Evolutionary conservation across 1,140 invertebrate genomes (phyloP).

Genomic region (Drosophila equinoxialis): DNA sequence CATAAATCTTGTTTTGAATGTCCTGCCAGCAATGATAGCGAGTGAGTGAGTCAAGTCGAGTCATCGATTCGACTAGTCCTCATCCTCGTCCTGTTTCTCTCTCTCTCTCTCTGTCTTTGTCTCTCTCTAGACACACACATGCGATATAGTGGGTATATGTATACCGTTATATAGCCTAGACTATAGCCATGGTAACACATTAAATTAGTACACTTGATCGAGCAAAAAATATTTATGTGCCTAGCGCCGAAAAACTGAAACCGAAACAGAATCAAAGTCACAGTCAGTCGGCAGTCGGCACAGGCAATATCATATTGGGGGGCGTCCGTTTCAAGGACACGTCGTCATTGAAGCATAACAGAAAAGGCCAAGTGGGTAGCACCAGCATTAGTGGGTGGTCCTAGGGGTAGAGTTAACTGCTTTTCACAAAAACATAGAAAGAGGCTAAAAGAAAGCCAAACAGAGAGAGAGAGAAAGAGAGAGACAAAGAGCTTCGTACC

Average conservation of each 20-base stretch:
- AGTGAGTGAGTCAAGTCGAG: constrained; percentile 49
- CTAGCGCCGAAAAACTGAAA: constrained; percentile 33
- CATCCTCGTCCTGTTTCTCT: not conserved
- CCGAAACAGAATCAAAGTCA: constrained; percentile 28
- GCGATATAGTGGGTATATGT: not conserved
- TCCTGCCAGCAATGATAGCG: constrained; percentile 78
- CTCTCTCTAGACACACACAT: constrained; percentile 28
- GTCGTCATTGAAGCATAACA: constrained; percentile 50
- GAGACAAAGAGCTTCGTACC: constrained; percentile 55
- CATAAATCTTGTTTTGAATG: constrained; percentile 81
- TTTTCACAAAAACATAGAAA: constrained; percentile 1
- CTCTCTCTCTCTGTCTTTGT: not conserved
- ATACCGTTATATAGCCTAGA: constrained; percentile 23
- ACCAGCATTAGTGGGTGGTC: not conserved
- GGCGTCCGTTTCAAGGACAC: constrained; percentile 67
- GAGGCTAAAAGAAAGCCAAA: not conserved
- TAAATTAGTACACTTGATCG: constrained; percentile 81
- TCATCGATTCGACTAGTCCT: constrained; percentile 64
- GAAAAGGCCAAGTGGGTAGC: constrained; percentile 1
- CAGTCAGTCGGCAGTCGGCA: not conserved
- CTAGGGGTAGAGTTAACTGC: not conserved
- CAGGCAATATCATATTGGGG: not conserved
- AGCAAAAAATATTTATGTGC: constrained; percentile 79
- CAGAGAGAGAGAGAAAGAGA: not conserved
- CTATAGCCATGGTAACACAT: constrained; percentile 76